phyloP scores from a whole-genome alignment of 2,888 invertebrate genomes.

The Beris chalybata region DNA sequence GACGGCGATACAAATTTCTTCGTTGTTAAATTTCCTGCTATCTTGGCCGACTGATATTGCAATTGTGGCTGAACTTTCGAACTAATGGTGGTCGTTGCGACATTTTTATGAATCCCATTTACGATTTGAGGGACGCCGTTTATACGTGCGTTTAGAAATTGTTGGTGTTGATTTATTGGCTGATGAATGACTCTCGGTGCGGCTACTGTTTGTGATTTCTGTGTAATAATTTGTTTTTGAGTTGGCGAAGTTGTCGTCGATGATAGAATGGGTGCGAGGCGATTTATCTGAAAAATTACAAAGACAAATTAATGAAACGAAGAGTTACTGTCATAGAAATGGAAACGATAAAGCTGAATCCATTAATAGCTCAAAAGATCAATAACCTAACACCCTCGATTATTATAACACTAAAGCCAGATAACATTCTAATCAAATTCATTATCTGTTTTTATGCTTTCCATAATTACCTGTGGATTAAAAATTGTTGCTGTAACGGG shows the following conservation, averaged over 20 bases:
- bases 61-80: constrained; percentile 42
- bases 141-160: constrained; percentile 38
- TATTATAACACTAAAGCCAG: no score
- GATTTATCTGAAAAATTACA: constrained; percentile 34
- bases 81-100: constrained; percentile 26
- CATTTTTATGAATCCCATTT: constrained; percentile 43
- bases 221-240: constrained; percentile 28
- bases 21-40: constrained; percentile 13
- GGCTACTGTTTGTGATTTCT: constrained; percentile 22
- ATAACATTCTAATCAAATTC: no score
- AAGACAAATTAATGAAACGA: no score
- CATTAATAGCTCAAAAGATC: no score
- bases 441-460: no score
- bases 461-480: constrained; percentile 52
- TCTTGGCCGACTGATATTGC: constrained; percentile 27
- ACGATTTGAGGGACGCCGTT: constrained; percentile 41
- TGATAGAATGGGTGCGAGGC: constrained; percentile 37
- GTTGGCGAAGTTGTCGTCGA: background rate
- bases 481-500: constrained; percentile 52
- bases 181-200: constrained; percentile 22
- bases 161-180: constrained; percentile 27
- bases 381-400: no score
- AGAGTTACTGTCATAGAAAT: no score
- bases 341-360: background rate
- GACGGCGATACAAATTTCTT: constrained; percentile 27